Percentiles rank a stretch among this genome's conserved stretches.
phyloP scores from a whole-genome alignment of 2,888 invertebrate genomes.

The Drosophila histrio region DNA sequence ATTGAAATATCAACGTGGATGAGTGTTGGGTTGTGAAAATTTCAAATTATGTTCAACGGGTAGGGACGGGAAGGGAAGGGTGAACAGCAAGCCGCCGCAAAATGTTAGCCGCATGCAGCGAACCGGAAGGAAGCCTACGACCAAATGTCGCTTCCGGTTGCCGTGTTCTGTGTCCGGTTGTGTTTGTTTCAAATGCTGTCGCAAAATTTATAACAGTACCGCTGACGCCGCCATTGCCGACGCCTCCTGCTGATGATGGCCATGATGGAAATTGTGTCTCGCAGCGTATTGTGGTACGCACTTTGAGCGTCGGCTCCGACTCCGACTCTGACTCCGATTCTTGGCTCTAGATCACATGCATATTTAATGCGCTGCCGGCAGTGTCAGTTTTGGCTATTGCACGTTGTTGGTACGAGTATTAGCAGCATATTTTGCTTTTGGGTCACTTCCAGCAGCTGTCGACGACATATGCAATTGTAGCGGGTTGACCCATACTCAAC shows the following conservation, averaged over 20 bases:
- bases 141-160: slow-evolving; percentile 69
- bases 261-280: slow-evolving; percentile 40
- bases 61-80: not conserved
- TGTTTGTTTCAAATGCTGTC: slow-evolving; percentile 41
- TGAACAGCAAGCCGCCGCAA: slow-evolving; percentile 46
- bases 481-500: slow-evolving; percentile 40
- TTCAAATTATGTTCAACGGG: slow-evolving; percentile 45
- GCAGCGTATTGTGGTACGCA: slow-evolving; percentile 50
- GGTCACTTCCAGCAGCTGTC: slow-evolving; percentile 65
- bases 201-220: slow-evolving; percentile 43
- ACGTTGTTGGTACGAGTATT: slow-evolving; percentile 46
- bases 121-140: slow-evolving; percentile 70
- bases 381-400: slow-evolving; percentile 43
- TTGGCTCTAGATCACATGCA: slow-evolving; percentile 61
- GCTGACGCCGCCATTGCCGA: not conserved
- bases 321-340: not conserved
- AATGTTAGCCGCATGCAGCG: slow-evolving; percentile 68
- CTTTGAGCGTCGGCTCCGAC: slow-evolving; percentile 17
- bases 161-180: slow-evolving; percentile 44
- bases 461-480: slow-evolving; percentile 68
- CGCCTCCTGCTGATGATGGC: slow-evolving; percentile 18
- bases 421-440: slow-evolving; percentile 78
- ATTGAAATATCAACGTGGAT: slow-evolving; percentile 50
- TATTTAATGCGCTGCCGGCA: slow-evolving; percentile 62
- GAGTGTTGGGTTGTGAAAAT: slow-evolving; percentile 39